Evolutionary conservation across 2,888 invertebrate species (phyloP).

Genomic region (Crepidodera aurea): DNA sequence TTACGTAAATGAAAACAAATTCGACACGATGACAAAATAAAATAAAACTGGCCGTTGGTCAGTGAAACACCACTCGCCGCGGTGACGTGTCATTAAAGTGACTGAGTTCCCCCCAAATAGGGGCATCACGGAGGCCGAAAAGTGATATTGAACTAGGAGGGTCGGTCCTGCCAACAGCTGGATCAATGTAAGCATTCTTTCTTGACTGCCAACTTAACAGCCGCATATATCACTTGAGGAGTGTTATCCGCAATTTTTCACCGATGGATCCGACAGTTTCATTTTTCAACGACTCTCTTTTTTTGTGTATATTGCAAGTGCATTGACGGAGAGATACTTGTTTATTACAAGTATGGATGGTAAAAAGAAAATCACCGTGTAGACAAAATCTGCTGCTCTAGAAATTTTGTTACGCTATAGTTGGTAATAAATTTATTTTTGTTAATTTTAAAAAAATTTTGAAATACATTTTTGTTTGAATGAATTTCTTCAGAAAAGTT

Average conservation of each 20-base stretch:
- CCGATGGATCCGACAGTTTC: background rate
- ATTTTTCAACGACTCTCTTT: slow-evolving; percentile 5
- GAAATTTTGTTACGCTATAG: no score
- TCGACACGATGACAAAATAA: background rate
- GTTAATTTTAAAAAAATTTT: no score
- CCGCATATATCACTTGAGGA: slow-evolving; percentile 16
- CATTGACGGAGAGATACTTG: background rate
- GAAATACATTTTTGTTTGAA: no score
- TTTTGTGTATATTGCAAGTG: background rate
- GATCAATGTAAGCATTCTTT: slow-evolving; percentile 21
- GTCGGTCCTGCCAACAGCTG: slow-evolving; percentile 17
- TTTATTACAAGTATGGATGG: no score
- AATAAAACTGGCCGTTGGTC: slow-evolving; percentile 11
- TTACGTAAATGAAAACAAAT: background rate
- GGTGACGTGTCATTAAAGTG: slow-evolving; percentile 27
- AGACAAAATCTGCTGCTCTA: no score
- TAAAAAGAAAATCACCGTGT: no score
- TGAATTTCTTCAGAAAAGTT: no score
- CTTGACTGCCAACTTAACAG: slow-evolving; percentile 22
- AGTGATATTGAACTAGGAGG: slow-evolving; percentile 21
- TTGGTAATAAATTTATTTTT: no score
- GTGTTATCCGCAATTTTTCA: slow-evolving; percentile 18
- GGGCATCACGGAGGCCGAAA: slow-evolving; percentile 8
- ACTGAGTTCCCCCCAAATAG: slow-evolving; percentile 18
- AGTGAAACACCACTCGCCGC: slow-evolving; percentile 18